These are phyloP conservation scores for Xylophagus ater DNA, from an alignment of 2,888 invertebrate genomes.

Conservation along the genomic window DNA sequence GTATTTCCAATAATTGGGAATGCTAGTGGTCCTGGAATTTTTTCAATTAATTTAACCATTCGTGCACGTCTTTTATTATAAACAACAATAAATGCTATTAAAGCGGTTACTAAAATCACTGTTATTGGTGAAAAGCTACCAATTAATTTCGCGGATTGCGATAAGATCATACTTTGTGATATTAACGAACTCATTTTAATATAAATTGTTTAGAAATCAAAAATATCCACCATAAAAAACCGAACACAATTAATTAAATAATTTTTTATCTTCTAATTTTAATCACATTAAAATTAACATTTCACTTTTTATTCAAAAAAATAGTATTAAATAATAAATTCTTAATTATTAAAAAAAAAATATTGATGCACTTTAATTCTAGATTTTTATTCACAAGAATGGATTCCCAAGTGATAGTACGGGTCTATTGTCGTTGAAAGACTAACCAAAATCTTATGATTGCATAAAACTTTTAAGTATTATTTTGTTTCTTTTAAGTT, in stretches of 20 bases:
- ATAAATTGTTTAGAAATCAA: no score
- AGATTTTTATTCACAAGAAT: no score
- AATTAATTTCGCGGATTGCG: conserved; percentile 27
- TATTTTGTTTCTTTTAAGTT: no score
- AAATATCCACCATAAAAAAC: no score
- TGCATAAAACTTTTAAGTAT: conserved; percentile 38
- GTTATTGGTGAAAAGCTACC: conserved; percentile 36
- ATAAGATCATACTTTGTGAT: conserved; percentile 32
- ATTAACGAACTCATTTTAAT: conserved; percentile 20
- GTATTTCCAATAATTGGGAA: conserved; percentile 50
- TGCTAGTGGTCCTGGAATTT: conserved; percentile 48
- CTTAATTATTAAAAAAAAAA: no score
- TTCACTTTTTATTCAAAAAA: no score
- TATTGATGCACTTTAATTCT: no score
- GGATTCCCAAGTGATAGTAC: no score
- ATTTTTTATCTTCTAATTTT: no score
- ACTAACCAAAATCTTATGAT: conserved; percentile 33
- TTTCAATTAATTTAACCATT: conserved; percentile 41
- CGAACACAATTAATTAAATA: no score
- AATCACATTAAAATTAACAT: no score
- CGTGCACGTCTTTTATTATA: conserved; percentile 34
- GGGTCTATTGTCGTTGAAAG: conserved; percentile 27
- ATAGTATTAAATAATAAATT: no score
- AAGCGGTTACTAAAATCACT: conserved; percentile 26
- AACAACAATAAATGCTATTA: conserved; percentile 28